Conservation (phyloP, 2,888 invertebrate species). For the Argynnis bischoffii region DNA sequence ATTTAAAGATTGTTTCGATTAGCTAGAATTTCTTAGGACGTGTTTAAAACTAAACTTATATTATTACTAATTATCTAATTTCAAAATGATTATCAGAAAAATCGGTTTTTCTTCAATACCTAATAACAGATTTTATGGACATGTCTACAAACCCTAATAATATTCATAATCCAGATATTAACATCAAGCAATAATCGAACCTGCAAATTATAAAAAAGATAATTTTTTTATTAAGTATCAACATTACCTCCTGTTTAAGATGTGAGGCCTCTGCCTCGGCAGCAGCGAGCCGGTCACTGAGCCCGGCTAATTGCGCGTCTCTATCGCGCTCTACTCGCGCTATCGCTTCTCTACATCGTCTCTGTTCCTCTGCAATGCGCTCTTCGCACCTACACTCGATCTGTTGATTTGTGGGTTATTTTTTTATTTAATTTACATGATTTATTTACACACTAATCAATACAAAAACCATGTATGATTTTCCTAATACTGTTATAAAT, state of each 20-base stretch:
- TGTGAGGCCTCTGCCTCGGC: conserved; percentile 80
- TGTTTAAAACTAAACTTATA: too few relatives aligned
- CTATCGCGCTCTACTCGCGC: conserved; percentile 92
- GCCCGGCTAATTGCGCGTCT: conserved; percentile 70
- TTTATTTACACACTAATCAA: too few relatives aligned
- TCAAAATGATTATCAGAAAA: too few relatives aligned
- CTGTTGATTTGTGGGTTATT: conserved; percentile 60
- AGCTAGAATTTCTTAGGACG: too few relatives aligned
- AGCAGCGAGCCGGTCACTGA: conserved; percentile 69
- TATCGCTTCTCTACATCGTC: conserved; percentile 91
- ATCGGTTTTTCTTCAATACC: too few relatives aligned
- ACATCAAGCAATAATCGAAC: not conserved
- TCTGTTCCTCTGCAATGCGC: conserved; percentile 90
- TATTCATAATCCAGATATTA: too few relatives aligned
- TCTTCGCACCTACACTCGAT: conserved; percentile 89
- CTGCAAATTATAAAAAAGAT: not conserved
- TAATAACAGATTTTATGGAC: too few relatives aligned
- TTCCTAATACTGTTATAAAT: too few relatives aligned
- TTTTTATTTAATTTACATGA: not conserved
- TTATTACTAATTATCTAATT: too few relatives aligned
- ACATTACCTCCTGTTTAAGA: conserved; percentile 75
- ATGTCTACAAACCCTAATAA: too few relatives aligned
- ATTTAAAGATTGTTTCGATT: too few relatives aligned
- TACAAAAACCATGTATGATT: too few relatives aligned
- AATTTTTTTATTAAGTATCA: not conserved